These are phyloP conservation scores for Chlamydotis undulata DNA, from an alignment of 2,113 vertebrate genomes.

Conservation along the genomic window DNA sequence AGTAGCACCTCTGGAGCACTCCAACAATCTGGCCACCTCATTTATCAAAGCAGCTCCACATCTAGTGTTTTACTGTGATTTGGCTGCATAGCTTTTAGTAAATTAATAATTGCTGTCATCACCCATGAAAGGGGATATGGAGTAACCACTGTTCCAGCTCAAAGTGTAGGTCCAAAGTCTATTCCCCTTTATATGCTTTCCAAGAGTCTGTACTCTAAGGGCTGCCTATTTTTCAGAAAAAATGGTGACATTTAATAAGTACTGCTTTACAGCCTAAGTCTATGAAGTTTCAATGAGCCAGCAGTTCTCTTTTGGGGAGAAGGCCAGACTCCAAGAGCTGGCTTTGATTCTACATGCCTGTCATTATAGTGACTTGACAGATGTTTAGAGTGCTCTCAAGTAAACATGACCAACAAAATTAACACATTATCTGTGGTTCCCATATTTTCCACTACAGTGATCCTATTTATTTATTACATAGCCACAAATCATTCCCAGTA, in stretches of 20 bases:
- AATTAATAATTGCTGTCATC: constrained; percentile 13
- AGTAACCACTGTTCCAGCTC: not conserved
- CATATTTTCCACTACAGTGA: not conserved
- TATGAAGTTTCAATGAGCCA: not conserved
- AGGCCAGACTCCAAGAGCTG: not conserved
- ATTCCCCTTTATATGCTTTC: not conserved
- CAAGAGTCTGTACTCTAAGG: not conserved
- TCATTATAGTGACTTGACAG: not conserved
- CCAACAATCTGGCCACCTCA: not conserved
- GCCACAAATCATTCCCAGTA: not conserved
- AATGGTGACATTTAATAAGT: not conserved
- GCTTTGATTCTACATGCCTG: not conserved
- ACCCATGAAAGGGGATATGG: not conserved
- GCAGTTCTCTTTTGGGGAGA: not conserved
- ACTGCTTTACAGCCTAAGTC: not conserved
- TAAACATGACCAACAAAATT: not conserved
- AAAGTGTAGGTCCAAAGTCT: not conserved
- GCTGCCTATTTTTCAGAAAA: not conserved
- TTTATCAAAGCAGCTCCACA: not conserved
- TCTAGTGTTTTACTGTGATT: not conserved
- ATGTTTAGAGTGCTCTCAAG: not conserved
- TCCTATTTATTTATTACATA: not conserved
- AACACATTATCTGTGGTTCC: not conserved
- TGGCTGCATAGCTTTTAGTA: not conserved
- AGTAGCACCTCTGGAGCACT: not conserved